Evolutionary conservation across 2,888 invertebrate genomes (phyloP).

Genomic region (Volucella zonaria): DNA sequence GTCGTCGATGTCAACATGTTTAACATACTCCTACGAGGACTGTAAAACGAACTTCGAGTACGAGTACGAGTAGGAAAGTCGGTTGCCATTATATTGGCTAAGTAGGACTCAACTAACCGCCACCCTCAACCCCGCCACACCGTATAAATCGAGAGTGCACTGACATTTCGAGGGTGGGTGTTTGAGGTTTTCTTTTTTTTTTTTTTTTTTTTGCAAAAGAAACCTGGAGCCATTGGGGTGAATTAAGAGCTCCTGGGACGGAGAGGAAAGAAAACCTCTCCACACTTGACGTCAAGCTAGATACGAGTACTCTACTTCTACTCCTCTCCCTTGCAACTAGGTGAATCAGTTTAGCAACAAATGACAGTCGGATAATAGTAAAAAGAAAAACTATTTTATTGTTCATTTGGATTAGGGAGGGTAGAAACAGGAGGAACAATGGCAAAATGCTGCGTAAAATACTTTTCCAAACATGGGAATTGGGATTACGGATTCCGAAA

Average conservation of each 20-base stretch:
- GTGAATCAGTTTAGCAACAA: conserved; percentile 54
- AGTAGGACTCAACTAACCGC: conserved; percentile 54
- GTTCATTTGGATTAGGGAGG: conserved; percentile 33
- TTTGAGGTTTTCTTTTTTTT: background rate
- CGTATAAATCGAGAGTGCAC: conserved; percentile 39
- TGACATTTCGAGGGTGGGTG: conserved; percentile 21
- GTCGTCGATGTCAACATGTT: conserved; percentile 52
- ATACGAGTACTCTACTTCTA: no score
- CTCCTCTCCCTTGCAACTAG: conserved; percentile 21
- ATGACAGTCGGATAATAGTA: background rate
- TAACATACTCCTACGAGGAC: conserved; percentile 15
- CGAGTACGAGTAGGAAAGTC: conserved; percentile 21
- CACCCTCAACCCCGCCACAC: conserved; percentile 53
- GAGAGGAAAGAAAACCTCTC: background rate
- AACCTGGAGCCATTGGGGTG: conserved; percentile 34
- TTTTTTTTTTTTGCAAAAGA: conserved; percentile 28
- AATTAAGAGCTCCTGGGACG: conserved; percentile 22
- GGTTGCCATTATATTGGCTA: conserved; percentile 54
- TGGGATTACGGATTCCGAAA: conserved; percentile 27
- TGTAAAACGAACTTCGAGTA: no score
- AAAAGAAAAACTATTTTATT: conserved; percentile 36
- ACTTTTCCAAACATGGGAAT: conserved; percentile 56
- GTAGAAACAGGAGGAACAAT: conserved; percentile 9
- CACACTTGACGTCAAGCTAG: background rate
- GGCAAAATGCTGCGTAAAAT: conserved; percentile 51